Conservation (phyloP, 2,888 invertebrate species). For the Phengaris alcon region DNA sequence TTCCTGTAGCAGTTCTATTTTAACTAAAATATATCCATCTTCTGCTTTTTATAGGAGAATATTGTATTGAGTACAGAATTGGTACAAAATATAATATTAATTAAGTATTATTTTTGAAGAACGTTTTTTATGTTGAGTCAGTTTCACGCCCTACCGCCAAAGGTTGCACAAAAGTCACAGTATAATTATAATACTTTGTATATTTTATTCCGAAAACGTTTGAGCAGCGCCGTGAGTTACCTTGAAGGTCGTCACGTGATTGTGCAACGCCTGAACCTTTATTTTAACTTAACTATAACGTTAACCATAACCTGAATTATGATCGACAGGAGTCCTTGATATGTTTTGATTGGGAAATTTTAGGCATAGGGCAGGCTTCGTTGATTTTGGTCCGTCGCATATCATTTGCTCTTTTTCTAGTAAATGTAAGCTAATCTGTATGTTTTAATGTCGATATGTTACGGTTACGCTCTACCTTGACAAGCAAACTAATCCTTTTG, state of each 20-base stretch:
- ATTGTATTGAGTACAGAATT: too few species aligned
- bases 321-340: too few species aligned
- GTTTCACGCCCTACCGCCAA: too few species aligned
- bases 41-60: too few species aligned
- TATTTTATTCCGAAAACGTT: not conserved
- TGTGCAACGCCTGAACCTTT: not conserved
- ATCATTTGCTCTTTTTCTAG: not conserved
- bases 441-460: not conserved
- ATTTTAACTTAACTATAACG: not conserved
- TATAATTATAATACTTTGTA: not conserved
- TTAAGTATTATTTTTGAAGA: too few species aligned
- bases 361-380: too few species aligned
- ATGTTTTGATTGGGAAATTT: too few species aligned
- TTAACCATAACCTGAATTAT: not conserved
- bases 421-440: not conserved
- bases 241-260: constrained; percentile 19
- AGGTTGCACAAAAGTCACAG: not conserved
- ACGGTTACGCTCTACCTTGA: not conserved
- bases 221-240: not conserved
- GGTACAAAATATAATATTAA: too few species aligned
- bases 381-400: not conserved
- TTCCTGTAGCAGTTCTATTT: too few species aligned
- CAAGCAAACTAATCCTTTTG: too few species aligned
- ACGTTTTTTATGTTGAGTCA: too few species aligned
- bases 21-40: too few species aligned